phyloP scores from a whole-genome alignment of 2,113 vertebrate genomes.

The Ellobius talpinus region DNA sequence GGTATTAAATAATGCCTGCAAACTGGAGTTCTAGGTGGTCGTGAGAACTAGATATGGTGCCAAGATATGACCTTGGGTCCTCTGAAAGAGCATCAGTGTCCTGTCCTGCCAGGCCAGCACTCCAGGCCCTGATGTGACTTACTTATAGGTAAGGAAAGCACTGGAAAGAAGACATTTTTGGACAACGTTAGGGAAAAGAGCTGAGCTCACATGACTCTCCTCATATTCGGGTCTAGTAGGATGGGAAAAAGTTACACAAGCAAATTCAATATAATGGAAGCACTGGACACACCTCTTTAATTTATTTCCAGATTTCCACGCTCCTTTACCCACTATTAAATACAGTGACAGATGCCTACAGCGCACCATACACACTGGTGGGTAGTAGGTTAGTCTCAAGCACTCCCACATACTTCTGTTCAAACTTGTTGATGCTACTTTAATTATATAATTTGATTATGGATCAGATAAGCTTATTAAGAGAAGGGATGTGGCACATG shows the following conservation, averaged over 20 bases:
- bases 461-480: conserved; percentile 39
- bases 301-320: not conserved
- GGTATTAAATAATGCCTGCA: no score
- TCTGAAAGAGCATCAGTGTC: not conserved
- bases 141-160: not conserved
- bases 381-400: conserved; percentile 41
- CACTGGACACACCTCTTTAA: not conserved
- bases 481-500: not conserved
- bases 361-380: not conserved
- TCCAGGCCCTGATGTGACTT: not conserved
- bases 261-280: not conserved
- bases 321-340: conserved; percentile 18
- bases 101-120: not conserved
- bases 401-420: conserved; percentile 65
- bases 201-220: not conserved
- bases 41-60: not conserved
- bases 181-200: conserved; percentile 12
- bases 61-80: not conserved
- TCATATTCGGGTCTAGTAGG: not conserved
- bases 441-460: conserved; percentile 58
- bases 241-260: not conserved
- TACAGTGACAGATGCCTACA: conserved; percentile 47
- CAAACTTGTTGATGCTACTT: conserved; percentile 61
- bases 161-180: conserved; percentile 18
- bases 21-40: not conserved